A percentile compares a stretch with the other conserved stretches of the same genome.
Evolutionary conservation across 2,113 vertebrate genomes (phyloP).

Genomic region (Nesoenas mayeri): DNA sequence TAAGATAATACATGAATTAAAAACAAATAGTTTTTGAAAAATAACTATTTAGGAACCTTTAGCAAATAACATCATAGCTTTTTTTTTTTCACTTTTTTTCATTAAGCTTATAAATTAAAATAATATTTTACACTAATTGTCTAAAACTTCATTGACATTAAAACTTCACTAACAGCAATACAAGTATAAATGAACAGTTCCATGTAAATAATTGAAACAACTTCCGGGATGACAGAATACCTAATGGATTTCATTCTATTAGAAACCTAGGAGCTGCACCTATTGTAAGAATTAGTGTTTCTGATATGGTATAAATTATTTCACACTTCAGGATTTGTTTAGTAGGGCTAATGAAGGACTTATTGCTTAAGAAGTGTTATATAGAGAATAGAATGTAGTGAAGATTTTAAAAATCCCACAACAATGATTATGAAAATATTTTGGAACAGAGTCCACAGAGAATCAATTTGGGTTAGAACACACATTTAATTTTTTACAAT

Average conservation of each 20-base stretch:
- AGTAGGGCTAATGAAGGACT: slow-evolving; percentile 47
- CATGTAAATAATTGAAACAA: not conserved
- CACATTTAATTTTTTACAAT: slow-evolving; percentile 30
- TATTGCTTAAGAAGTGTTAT: slow-evolving; percentile 5
- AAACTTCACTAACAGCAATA: not conserved
- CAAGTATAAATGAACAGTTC: not conserved
- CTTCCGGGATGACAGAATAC: not conserved
- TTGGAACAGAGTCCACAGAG: slow-evolving; percentile 16
- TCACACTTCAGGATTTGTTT: slow-evolving; percentile 21
- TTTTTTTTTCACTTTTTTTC: not conserved
- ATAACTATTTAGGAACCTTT: not conserved
- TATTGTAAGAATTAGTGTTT: not conserved
- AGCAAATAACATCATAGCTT: rapidly evolving
- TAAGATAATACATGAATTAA: not conserved
- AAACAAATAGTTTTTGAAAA: not conserved
- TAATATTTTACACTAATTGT: not conserved
- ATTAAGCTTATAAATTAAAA: not conserved
- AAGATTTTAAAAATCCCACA: slow-evolving; percentile 38
- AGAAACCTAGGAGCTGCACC: not conserved
- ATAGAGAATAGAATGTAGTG: not conserved
- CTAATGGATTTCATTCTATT: not conserved
- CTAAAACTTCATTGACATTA: not conserved
- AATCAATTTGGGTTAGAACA: slow-evolving; percentile 12
- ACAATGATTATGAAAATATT: slow-evolving; percentile 57
- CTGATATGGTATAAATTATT: not conserved